phyloP scores from a whole-genome alignment of 2,888 invertebrate genomes.

The Drosophila putrida region DNA sequence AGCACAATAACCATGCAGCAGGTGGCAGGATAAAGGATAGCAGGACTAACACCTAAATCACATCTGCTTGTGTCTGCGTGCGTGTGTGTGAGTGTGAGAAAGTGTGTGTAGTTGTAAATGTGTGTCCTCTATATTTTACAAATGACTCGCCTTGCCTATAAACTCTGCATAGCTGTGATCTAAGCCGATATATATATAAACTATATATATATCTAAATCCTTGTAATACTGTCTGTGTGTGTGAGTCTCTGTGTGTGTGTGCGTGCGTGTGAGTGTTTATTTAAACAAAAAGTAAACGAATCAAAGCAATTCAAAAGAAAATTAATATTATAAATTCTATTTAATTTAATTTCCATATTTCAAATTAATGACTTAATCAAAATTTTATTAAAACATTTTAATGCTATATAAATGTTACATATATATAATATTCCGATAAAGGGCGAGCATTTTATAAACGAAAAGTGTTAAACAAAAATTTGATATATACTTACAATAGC shows the following conservation, averaged over 20 bases:
- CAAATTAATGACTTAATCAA: slow-evolving; percentile 46
- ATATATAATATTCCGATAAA: slow-evolving; percentile 6
- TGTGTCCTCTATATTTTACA: slow-evolving; percentile 29
- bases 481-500: not conserved
- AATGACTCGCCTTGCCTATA: slow-evolving; percentile 71
- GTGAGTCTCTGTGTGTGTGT: slow-evolving; percentile 17
- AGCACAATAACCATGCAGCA: slow-evolving; percentile 92
- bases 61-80: slow-evolving; percentile 2
- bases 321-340: slow-evolving; percentile 20
- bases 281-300: slow-evolving; percentile 13
- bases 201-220: slow-evolving; percentile 31
- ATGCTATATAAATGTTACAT: slow-evolving; percentile 6
- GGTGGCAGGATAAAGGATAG: slow-evolving; percentile 74
- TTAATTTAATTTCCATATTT: slow-evolving; percentile 23
- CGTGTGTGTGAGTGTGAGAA: slow-evolving; percentile 15
- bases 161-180: slow-evolving; percentile 76
- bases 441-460: slow-evolving; percentile 16
- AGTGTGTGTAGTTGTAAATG: slow-evolving; percentile 12
- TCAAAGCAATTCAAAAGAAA: slow-evolving; percentile 40
- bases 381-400: slow-evolving; percentile 32
- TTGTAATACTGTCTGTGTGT: slow-evolving; percentile 18
- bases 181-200: slow-evolving; percentile 63
- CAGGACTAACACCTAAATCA: slow-evolving; percentile 23
- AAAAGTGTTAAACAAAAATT: not conserved
- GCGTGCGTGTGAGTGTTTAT: slow-evolving; percentile 2